phyloP scores from a whole-genome alignment of 37 sponge, comb jelly and placozoan genomes.

The Axinella damicornis region DNA sequence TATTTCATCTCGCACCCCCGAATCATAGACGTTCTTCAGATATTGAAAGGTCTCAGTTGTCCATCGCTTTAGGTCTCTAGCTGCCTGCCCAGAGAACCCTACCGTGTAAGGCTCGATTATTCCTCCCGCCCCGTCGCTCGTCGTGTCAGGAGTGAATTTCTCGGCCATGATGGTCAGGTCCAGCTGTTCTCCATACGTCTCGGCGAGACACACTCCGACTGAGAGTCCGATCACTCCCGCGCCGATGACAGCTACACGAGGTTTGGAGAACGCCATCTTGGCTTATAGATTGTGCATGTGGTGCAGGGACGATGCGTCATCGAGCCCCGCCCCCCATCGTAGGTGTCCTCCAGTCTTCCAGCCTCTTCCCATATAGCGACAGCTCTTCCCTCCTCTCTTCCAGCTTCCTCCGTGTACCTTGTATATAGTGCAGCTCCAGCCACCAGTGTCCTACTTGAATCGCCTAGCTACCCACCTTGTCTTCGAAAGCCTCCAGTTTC shows the following conservation, averaged over 20 bases:
- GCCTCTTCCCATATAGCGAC: no score
- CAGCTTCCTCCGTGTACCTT: no score
- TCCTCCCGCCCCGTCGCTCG: slow-evolving; percentile 33
- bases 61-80: neutral
- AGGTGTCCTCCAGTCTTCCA: no score
- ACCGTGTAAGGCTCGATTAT: neutral
- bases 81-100: neutral
- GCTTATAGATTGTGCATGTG: no score
- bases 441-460: no score
- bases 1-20: neutral
- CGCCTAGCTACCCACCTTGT: no score
- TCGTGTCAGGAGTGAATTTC: slow-evolving; percentile 37
- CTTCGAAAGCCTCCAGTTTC: no score
- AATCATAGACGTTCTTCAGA: neutral
- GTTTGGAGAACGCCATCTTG: no score
- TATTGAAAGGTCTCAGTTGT: slow-evolving; percentile 7
- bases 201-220: slow-evolving; percentile 2
- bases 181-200: neutral
- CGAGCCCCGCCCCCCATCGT: no score
- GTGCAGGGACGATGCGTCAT: no score
- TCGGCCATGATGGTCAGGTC: slow-evolving; percentile 32
- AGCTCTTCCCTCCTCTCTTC: no score
- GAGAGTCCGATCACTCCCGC: slow-evolving; percentile 62
- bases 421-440: no score
- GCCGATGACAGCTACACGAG: slow-evolving; percentile 49